These are phyloP conservation scores for Centropyge bicolor DNA, from an alignment of 2,797 vertebrate species.

Conservation along the genomic window DNA sequence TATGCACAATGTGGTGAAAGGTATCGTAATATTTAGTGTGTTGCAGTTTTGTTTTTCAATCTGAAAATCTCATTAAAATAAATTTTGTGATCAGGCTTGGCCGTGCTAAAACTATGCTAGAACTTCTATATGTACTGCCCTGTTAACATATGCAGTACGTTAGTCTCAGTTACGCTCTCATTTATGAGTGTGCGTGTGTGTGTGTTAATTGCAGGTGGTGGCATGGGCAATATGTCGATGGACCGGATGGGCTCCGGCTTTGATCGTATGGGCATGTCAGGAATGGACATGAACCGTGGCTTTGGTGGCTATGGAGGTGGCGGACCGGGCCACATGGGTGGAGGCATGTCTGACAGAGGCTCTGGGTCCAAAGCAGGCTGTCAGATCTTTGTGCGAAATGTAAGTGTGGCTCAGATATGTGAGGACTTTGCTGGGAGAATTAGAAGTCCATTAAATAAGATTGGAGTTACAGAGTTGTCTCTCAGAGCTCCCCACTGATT, in stretches of 20 bases:
- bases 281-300: constrained; percentile 92
- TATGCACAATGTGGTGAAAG: neutral
- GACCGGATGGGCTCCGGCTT: constrained; percentile 94
- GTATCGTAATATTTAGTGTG: neutral
- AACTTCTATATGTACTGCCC: neutral
- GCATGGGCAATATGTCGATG: constrained; percentile 94
- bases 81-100: neutral
- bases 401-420: constrained; percentile 78
- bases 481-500: neutral
- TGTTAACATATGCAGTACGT: neutral
- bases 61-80: neutral
- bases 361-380: constrained; percentile 93
- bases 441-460: neutral
- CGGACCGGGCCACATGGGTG: constrained; percentile 88
- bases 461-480: neutral
- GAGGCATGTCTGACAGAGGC: constrained; percentile 90
- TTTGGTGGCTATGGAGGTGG: constrained; percentile 89
- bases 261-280: constrained; percentile 92
- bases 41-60: neutral
- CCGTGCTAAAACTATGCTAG: neutral
- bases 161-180: neutral
- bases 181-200: constrained; percentile 1
- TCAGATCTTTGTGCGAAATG: constrained; percentile 99
- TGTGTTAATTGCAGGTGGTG: constrained; percentile 84
- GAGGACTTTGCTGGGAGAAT: neutral